Conservation (phyloP, 2,888 invertebrate species). For the Biston stratarius region DNA sequence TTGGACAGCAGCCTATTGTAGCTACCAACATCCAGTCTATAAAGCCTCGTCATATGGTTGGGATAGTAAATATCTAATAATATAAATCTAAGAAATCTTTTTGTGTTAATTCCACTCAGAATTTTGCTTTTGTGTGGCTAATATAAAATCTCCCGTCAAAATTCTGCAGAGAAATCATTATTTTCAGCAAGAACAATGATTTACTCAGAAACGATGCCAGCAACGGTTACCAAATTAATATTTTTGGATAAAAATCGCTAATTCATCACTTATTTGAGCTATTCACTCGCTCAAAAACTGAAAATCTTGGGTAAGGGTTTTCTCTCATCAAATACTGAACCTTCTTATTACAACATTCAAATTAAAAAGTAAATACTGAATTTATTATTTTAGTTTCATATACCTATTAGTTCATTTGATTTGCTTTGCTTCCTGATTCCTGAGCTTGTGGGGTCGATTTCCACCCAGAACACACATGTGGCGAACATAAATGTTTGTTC, state of each 20-base stretch:
- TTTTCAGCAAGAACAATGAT: conserved; percentile 5
- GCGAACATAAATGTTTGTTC: too few relatives aligned
- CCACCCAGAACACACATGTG: too few relatives aligned
- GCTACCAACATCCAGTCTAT: too few relatives aligned
- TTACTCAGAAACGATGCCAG: background rate
- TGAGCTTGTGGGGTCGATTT: too few relatives aligned
- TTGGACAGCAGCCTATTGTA: too few relatives aligned
- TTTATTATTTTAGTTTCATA: too few relatives aligned
- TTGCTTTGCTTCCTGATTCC: too few relatives aligned
- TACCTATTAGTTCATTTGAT: too few relatives aligned
- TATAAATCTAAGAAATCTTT: too few relatives aligned
- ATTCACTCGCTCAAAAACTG: conserved; percentile 24
- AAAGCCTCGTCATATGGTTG: too few relatives aligned
- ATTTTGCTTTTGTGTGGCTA: background rate
- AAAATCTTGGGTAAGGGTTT: conserved; percentile 19
- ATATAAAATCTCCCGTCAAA: conserved; percentile 1
- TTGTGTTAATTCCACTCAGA: too few relatives aligned
- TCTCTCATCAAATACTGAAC: conserved; percentile 39
- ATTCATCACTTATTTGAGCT: conserved; percentile 23
- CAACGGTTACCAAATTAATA: conserved; percentile 12
- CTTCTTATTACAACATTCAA: conserved; percentile 43
- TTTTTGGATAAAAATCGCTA: conserved; percentile 13
- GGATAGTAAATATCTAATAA: too few relatives aligned
- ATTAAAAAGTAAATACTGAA: conserved; percentile 41
- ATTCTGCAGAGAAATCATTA: conserved; percentile 2